phyloP scores from a whole-genome alignment of 2,888 invertebrate genomes.

The Microctonus hyperodae region DNA sequence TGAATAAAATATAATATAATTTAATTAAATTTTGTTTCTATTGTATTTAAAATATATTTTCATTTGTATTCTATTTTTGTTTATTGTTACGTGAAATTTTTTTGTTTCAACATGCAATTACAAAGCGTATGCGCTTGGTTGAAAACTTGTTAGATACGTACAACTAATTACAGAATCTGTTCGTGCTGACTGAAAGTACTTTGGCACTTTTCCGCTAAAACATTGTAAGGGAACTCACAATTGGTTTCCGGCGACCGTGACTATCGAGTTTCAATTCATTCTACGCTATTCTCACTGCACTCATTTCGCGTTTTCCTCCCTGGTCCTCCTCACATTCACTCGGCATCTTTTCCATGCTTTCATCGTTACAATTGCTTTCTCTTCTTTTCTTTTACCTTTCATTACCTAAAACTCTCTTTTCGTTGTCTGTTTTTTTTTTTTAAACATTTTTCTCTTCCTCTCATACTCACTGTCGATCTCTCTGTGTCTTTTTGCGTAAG shows the following conservation, averaged over 20 bases:
- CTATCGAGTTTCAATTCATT: constrained; percentile 32
- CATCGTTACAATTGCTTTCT: constrained; percentile 35
- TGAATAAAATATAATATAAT: too few relatives aligned
- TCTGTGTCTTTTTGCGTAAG: neutral
- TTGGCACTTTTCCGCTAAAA: constrained; percentile 29
- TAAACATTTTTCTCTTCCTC: too few relatives aligned
- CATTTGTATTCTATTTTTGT: neutral
- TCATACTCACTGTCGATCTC: neutral
- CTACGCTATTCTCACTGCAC: constrained; percentile 15
- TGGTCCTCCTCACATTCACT: neutral
- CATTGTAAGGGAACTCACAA: constrained; percentile 30
- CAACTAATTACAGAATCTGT: constrained; percentile 30
- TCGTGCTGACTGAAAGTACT: constrained; percentile 27
- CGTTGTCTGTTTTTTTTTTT: constrained; percentile 15
- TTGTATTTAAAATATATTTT: neutral
- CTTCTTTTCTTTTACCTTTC: neutral
- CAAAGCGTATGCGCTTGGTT: constrained; percentile 13
- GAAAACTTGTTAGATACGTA: constrained; percentile 14
- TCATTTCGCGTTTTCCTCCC: constrained; percentile 8
- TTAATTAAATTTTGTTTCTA: neutral
- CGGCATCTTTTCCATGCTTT: neutral
- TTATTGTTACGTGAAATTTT: neutral
- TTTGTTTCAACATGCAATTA: constrained; percentile 16
- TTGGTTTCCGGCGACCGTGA: constrained; percentile 29
- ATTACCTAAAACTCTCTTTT: constrained; percentile 23